phyloP scores from a whole-genome alignment of 2,113 vertebrate genomes.

The Clupea harengus region DNA sequence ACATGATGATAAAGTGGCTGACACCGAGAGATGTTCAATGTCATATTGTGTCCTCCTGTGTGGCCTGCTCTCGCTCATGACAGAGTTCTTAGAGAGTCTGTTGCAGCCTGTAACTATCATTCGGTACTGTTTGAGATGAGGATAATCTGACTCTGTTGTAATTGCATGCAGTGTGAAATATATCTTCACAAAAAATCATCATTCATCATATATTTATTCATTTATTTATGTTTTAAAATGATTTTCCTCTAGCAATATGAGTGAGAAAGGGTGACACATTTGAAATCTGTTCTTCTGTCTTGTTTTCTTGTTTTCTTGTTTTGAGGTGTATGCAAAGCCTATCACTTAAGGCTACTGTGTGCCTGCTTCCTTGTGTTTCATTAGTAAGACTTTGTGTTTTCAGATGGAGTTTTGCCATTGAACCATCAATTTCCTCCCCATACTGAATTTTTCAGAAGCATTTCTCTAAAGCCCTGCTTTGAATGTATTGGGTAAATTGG shows the following conservation, averaged over 20 bases:
- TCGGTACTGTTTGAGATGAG: no score
- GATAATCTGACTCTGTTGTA: no score
- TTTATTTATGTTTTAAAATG: background rate
- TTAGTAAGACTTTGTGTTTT: background rate
- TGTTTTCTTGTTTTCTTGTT: background rate
- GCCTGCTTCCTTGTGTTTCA: background rate
- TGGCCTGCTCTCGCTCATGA: background rate
- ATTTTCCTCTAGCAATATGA: background rate
- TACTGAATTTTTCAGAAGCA: slow-evolving; percentile 1
- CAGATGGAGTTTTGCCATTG: background rate
- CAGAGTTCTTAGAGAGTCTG: background rate
- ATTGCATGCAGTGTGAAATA: background rate
- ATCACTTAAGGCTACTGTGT: background rate
- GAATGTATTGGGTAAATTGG: slow-evolving; percentile 41
- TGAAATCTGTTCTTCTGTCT: background rate
- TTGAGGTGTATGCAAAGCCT: background rate
- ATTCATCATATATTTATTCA: no score
- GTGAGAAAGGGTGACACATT: background rate
- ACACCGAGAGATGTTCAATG: background rate
- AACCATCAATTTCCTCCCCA: background rate
- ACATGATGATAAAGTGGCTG: background rate
- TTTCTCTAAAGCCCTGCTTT: slow-evolving; percentile 19
- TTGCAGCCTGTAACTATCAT: no score
- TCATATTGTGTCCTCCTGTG: background rate
- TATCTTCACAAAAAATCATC: background rate